Evolutionary conservation across 37 sponge, comb jelly and placozoan genomes (phyloP), one percentile per base, ranked within the genome.

Genomic region (Chondrosia reniformis): DNA sequence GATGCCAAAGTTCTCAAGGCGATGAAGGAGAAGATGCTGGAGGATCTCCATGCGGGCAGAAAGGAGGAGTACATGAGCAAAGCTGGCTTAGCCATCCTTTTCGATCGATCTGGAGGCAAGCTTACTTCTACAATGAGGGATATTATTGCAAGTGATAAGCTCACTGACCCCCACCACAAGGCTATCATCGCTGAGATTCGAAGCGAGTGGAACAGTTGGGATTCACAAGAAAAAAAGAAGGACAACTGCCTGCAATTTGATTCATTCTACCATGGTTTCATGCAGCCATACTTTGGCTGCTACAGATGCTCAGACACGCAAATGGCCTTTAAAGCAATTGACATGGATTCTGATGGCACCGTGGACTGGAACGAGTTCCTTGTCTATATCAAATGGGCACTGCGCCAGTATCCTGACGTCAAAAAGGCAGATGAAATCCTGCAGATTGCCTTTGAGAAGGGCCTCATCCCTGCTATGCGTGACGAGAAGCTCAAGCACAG

Each of bases 271-370:
- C 57, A 83, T 43, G 89, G 85, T 7, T 93, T 93, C 82, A 89
- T 93, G 94, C 82, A 84, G 45, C 88, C 93, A 19, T 92, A 92
- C 84, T 85, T 92, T 80, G 93, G 93, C 45, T 92, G 93, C 85
- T 94, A 86, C 80, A 67, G 85, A 13, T 94, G 94, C 33, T 58
- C 3, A 44, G 76, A 78, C 33, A 84, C 87, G 0, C 80, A 78
- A 55, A 73, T 77, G 41, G 94, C 79, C 2, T 46, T 94, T 10
- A 81, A 63, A 55, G 87, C 90, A 1, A 44, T 94, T 6, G 94
- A 94, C 73, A 94, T 94, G 94, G 87, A 94, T 42, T 33, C 28
- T 10, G 90, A 94, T 75, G 88, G 85, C 12, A 33, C 21, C 25
- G 83, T 94, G 7, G 94, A 94, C 72, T 94, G 94, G 94, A 65